Conservation (phyloP, 2,797 vertebrate genomes). For the Enteromius trimaculatus region DNA sequence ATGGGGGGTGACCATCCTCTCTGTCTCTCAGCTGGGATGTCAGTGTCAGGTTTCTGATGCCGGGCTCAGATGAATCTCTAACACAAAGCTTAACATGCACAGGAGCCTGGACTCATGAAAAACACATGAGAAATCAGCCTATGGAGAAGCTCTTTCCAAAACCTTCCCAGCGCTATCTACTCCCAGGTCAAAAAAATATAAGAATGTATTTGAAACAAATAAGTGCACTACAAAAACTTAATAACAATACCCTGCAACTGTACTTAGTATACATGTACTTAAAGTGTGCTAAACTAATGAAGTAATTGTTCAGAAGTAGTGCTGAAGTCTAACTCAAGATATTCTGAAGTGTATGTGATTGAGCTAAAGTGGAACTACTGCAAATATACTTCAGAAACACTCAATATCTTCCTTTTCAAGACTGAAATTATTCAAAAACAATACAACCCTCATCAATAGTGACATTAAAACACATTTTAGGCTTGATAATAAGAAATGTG, state of each 20-base stretch:
- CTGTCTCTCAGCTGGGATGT: constrained; percentile 75
- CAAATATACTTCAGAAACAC: too few species aligned
- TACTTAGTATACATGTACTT: neutral
- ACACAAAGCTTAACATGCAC: constrained; percentile 76
- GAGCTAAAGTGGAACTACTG: too few species aligned
- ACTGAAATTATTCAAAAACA: neutral
- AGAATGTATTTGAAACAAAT: neutral
- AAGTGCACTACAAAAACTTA: neutral
- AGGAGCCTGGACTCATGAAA: constrained; percentile 75
- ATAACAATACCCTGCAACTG: neutral
- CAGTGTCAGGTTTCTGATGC: constrained; percentile 75
- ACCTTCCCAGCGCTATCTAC: neutral
- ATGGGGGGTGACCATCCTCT: constrained; percentile 61
- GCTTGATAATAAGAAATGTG: neutral
- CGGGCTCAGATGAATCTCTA: constrained; percentile 70
- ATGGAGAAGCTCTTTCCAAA: constrained; percentile 18
- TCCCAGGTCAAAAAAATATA: neutral
- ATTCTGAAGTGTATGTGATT: neutral
- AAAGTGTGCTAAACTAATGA: neutral
- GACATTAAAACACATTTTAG: neutral
- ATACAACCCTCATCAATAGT: neutral
- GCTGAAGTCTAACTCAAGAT: neutral
- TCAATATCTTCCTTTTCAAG: neutral
- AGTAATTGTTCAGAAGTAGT: neutral
- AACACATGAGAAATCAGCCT: constrained; percentile 70